Conservation (phyloP, 2,888 invertebrate genomes). For the Agrilus cyanescens region DNA sequence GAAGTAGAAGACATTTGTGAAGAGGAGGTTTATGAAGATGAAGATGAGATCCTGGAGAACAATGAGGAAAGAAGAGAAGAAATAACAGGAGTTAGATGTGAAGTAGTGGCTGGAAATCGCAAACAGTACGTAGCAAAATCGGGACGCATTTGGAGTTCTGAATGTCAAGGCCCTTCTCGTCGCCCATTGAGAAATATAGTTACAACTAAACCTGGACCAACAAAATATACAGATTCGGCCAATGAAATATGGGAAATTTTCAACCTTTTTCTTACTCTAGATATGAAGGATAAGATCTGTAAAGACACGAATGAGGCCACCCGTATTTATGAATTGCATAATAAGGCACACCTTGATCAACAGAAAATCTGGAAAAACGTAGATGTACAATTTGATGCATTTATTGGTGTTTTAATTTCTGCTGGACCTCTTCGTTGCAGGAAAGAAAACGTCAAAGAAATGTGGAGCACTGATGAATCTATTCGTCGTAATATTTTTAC, state of each 20-base stretch:
- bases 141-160: too few species aligned
- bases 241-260: slow-evolving; percentile 2
- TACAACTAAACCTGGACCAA: slow-evolving; percentile 1
- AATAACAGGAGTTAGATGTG: too few species aligned
- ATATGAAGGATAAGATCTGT: slow-evolving; percentile 6
- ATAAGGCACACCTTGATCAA: neutral
- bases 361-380: neutral
- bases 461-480: slow-evolving; percentile 3
- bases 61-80: too few species aligned
- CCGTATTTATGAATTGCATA: neutral
- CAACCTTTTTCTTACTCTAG: slow-evolving; percentile 3
- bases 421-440: slow-evolving; percentile 1
- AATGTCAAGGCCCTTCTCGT: too few species aligned
- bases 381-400: slow-evolving; percentile 1
- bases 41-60: too few species aligned
- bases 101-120: too few species aligned
- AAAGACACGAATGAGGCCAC: slow-evolving; percentile 2
- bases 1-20: too few species aligned
- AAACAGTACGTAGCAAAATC: too few species aligned
- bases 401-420: slow-evolving; percentile 1
- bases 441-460: slow-evolving; percentile 5
- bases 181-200: slow-evolving; percentile 3
- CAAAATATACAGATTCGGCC: too few species aligned
- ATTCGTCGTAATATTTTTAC: slow-evolving; percentile 5
- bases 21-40: too few species aligned